Conservation (phyloP, 1,140 invertebrate genomes). For the Parapsyche elsis region DNA sequence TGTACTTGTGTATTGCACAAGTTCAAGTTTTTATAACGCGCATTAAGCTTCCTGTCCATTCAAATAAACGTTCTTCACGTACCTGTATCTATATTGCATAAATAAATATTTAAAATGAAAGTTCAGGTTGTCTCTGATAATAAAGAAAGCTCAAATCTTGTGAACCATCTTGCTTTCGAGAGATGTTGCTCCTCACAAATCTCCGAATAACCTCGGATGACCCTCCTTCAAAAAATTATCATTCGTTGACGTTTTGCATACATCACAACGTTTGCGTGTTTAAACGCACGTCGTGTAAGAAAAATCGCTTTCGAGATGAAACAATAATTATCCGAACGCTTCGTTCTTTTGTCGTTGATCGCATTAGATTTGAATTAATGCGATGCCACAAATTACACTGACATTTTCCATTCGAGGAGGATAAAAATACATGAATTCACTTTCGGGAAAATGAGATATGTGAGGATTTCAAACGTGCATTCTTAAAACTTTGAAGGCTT, state of each 20-base stretch:
- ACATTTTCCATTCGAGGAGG: background rate
- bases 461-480: background rate
- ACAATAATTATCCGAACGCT: background rate
- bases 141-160: too few relatives aligned
- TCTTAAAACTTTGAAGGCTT: background rate
- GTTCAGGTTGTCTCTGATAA: too few relatives aligned
- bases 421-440: constrained; percentile 21
- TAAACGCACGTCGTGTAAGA: background rate
- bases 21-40: background rate
- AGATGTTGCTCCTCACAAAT: background rate
- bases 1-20: background rate
- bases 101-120: too few relatives aligned
- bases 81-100: background rate
- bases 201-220: background rate
- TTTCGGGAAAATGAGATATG: background rate
- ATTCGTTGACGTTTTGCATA: constrained; percentile 1
- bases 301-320: background rate
- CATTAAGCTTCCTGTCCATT: too few relatives aligned
- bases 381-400: background rate
- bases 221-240: background rate
- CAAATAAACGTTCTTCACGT: background rate
- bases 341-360: background rate
- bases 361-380: constrained; percentile 2
- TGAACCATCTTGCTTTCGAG: background rate
- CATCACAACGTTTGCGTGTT: background rate